These are phyloP conservation scores for human DNA, from an alignment of 2,113 vertebrate species.

Conservation along the genomic window DNA sequence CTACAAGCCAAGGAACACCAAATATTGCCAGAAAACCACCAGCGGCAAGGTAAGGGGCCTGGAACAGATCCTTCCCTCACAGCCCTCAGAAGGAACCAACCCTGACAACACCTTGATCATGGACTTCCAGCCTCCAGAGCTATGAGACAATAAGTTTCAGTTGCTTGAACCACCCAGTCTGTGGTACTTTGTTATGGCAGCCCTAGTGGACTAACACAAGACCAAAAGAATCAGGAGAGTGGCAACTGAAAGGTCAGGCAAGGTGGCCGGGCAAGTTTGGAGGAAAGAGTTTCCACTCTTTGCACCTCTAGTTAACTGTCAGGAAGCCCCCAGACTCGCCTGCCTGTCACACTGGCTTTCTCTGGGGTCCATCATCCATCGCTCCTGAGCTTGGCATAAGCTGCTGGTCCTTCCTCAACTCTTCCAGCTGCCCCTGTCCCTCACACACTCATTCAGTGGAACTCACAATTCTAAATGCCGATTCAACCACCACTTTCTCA, in stretches of 20 bases:
- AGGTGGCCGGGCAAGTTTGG: background rate
- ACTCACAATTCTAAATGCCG: background rate
- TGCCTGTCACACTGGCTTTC: background rate
- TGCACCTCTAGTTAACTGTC: background rate
- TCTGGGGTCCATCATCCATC: background rate
- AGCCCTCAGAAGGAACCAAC: background rate
- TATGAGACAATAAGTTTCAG: background rate
- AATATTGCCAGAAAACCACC: background rate
- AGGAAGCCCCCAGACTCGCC: background rate
- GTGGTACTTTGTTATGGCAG: background rate
- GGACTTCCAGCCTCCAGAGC: background rate
- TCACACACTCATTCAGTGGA: background rate
- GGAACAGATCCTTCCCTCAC: background rate
- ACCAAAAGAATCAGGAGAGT: background rate
- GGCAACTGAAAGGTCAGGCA: background rate
- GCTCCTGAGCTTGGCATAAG: background rate
- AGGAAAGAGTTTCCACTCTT: background rate
- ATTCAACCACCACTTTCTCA: background rate
- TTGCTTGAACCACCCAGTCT: background rate
- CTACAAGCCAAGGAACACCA: background rate
- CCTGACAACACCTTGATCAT: background rate
- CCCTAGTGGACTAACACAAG: background rate
- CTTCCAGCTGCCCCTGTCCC: background rate
- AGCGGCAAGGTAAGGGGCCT: background rate
- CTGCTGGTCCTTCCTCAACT: background rate